Base-by-base conservation (phyloP, 2,888 invertebrate species). In the Atrina japonica region DNA sequence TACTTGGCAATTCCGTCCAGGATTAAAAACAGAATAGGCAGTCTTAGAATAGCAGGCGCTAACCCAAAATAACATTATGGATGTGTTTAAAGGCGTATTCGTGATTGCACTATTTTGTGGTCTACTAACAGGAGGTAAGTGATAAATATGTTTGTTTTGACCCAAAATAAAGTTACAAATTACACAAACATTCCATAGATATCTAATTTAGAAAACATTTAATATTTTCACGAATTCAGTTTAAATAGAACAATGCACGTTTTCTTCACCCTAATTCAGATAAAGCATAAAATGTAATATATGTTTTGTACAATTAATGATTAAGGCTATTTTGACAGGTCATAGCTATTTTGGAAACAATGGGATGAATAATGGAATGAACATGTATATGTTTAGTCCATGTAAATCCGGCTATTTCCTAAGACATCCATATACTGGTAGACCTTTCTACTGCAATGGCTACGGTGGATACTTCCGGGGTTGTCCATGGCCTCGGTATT, bases 401-500 rank as follows among this genome's bases (percentile, higher is more conserved):
- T 65, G 65, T 29, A 65, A 65, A 45, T 53, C 43, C 23, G 65
- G 65, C 41, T 65, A 43, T n/a, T 65, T 53, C 45, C 55, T 65
- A 16, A 53, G 23, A 27, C 53, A 65, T 21, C 65, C 65, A 0
- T 45, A 50, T 21, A 65, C 65, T 0, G 18, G 45, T 23, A 29
- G 50, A 21, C 65, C 65, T 41, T 65, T 65, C 30, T 65, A 43
- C 21, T 65, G 65, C 29, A 40, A 21, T 25, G 63, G 63, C 16
- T 9, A 55, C 29, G 40, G 30, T 25, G 63, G 63, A 6, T 9
- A 25, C 3, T 50, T 35, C 53, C 18, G 45, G 45, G 23, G 21
- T 14, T 65, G 65, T 55, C 65, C 65, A 43, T 65, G 65, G 65
- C 30, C 40, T n/a, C 52, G 55, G n/a, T 65, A n/a, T n/a, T 65